Evolutionary conservation across 2,888 invertebrate genomes (phyloP).

Genomic region (Patella caerulea): DNA sequence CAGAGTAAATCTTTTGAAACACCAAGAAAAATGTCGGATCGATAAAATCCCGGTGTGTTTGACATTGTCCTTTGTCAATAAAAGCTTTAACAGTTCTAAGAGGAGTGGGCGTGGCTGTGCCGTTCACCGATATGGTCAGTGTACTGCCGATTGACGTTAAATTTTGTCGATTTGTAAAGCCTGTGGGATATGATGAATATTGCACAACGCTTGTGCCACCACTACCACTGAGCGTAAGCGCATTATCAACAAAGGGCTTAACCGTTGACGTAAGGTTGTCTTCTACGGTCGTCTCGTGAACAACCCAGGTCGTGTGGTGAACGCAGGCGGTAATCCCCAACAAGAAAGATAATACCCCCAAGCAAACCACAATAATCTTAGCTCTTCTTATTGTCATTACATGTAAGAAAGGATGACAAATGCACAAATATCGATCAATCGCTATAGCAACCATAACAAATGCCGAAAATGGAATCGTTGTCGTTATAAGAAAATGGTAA

Average conservation of each 20-base stretch:
- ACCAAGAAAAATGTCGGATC: slow-evolving; percentile 46
- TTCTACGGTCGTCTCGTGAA: not conserved
- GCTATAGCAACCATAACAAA: slow-evolving; percentile 67
- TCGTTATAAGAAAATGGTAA: slow-evolving; percentile 63
- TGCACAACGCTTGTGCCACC: slow-evolving; percentile 8
- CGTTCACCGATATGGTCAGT: slow-evolving; percentile 7
- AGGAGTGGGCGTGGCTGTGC: not conserved
- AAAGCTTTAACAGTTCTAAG: slow-evolving; percentile 9
- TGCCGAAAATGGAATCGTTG: slow-evolving; percentile 63
- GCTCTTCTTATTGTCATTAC: slow-evolving; percentile 61
- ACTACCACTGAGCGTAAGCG: not conserved
- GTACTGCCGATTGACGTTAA: not conserved
- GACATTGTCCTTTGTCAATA: slow-evolving; percentile 24
- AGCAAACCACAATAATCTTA: slow-evolving; percentile 43
- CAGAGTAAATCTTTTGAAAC: slow-evolving; percentile 62
- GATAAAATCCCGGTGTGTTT: slow-evolving; percentile 22
- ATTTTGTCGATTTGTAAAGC: slow-evolving; percentile 15
- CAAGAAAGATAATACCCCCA: slow-evolving; percentile 43
- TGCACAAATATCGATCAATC: slow-evolving; percentile 66
- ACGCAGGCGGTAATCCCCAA: slow-evolving; percentile 49
- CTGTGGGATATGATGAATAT: slow-evolving; percentile 15
- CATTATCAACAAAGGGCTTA: slow-evolving; percentile 11
- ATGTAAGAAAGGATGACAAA: slow-evolving; percentile 65
- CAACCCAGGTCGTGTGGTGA: slow-evolving; percentile 44
- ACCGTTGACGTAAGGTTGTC: not conserved